phyloP scores from a whole-genome alignment of 1,140 invertebrate genomes.

The Penaeus vannamei region DNA sequence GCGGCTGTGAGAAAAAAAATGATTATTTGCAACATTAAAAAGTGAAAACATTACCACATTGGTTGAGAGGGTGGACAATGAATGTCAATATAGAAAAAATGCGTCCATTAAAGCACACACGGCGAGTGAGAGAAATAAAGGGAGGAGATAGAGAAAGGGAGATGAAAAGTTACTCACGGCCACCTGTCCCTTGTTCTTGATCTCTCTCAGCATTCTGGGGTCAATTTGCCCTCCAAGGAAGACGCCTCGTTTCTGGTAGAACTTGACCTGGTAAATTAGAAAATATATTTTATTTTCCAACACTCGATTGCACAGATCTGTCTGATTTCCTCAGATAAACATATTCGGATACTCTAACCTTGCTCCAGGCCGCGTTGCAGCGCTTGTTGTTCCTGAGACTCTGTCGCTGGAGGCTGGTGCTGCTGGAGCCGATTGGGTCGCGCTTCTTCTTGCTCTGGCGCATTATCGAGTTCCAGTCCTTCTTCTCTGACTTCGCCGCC shows the following conservation, averaged over 20 bases:
- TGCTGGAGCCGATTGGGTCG: conserved; percentile 85
- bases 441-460: conserved; percentile 78
- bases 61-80: no score
- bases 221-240: conserved; percentile 65
- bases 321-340: no score
- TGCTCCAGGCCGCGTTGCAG: conserved; percentile 5
- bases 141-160: neutral
- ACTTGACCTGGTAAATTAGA: conserved; percentile 59
- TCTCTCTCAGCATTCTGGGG: conserved; percentile 25
- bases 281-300: neutral
- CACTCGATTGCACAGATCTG: neutral
- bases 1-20: neutral
- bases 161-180: neutral
- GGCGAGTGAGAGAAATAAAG: neutral
- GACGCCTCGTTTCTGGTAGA: conserved; percentile 65
- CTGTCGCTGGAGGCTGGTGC: conserved; percentile 74
- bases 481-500: conserved; percentile 73
- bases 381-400: conserved; percentile 63
- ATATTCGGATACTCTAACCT: neutral
- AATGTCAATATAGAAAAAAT: no score
- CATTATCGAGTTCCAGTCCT: conserved; percentile 89
- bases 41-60: no score
- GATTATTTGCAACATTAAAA: no score
- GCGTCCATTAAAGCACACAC: no score
- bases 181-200: conserved; percentile 6